These are phyloP conservation scores for Drepanosiphum platanoidis DNA, from an alignment of 2,888 invertebrate genomes.

Conservation along the genomic window DNA sequence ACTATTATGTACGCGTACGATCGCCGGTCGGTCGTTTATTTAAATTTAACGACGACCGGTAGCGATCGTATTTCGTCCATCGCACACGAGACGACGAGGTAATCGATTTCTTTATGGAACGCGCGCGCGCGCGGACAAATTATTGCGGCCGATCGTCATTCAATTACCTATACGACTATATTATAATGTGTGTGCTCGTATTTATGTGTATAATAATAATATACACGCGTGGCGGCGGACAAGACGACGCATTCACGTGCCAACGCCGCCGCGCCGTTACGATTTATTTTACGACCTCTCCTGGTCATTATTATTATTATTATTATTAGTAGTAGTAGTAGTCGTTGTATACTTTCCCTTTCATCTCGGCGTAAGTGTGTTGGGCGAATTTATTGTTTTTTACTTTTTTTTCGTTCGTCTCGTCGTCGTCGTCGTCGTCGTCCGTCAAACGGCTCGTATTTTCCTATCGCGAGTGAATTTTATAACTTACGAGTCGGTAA, in stretches of 20 bases:
- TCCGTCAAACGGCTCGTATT: neutral
- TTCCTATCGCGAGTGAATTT: no score
- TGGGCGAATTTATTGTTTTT: neutral
- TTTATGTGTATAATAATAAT: neutral
- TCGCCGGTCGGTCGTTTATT: slow-evolving; percentile 39
- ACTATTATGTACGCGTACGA: neutral
- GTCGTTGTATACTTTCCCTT: neutral
- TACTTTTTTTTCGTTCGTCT: neutral
- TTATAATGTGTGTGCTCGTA: no score
- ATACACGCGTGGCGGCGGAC: neutral
- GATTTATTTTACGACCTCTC: slow-evolving; percentile 36
- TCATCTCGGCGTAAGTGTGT: neutral
- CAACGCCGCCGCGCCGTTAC: slow-evolving; percentile 7
- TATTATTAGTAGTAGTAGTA: neutral
- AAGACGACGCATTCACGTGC: slow-evolving; percentile 15
- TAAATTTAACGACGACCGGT: slow-evolving; percentile 58
- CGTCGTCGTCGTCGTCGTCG: neutral
- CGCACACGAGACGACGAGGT: slow-evolving; percentile 38
- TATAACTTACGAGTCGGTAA: neutral
- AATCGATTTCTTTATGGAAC: slow-evolving; percentile 29
- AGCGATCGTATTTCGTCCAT: slow-evolving; percentile 55
- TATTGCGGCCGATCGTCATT: slow-evolving; percentile 47
- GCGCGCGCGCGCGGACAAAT: slow-evolving; percentile 28
- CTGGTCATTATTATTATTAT: neutral
- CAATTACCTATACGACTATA: slow-evolving; percentile 20